Conservation (phyloP, 2,113 vertebrate species). For the Stegostoma tigrinum region DNA sequence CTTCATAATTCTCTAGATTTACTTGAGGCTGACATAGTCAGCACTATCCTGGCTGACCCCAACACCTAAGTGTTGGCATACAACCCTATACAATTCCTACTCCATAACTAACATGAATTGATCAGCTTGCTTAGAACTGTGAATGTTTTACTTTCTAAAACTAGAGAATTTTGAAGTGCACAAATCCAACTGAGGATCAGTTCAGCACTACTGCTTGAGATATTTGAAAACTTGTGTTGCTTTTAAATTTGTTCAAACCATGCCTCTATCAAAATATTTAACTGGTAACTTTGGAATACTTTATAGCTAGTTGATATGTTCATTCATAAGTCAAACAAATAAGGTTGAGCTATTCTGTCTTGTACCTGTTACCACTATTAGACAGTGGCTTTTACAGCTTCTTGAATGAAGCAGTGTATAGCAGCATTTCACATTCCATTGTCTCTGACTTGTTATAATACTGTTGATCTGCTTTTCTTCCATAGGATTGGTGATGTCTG, state of each 20-base stretch:
- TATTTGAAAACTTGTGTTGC: not conserved
- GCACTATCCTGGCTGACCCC: not conserved
- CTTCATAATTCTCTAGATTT: not conserved
- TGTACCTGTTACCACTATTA: not conserved
- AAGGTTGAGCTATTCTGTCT: not conserved
- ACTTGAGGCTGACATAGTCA: not conserved
- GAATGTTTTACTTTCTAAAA: not conserved
- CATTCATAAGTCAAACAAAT: not conserved
- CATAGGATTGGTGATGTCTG: constrained; percentile 91
- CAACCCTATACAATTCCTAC: not conserved
- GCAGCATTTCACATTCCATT: too few relatives aligned
- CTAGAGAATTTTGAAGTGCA: not conserved
- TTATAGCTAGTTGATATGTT: not conserved
- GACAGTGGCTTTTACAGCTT: too few relatives aligned
- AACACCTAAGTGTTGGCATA: not conserved
- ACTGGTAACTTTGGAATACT: not conserved
- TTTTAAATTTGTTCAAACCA: not conserved
- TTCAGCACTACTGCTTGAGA: not conserved
- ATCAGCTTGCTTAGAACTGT: not conserved
- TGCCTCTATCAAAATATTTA: not conserved
- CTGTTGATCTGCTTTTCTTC: constrained; percentile 42
- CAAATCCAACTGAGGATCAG: not conserved
- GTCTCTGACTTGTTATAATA: constrained; percentile 38
- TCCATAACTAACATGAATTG: not conserved
- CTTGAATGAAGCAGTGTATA: too few relatives aligned